Conservation (phyloP, 2,797 vertebrate genomes). For the Parauchenoglanis ngamensis region DNA sequence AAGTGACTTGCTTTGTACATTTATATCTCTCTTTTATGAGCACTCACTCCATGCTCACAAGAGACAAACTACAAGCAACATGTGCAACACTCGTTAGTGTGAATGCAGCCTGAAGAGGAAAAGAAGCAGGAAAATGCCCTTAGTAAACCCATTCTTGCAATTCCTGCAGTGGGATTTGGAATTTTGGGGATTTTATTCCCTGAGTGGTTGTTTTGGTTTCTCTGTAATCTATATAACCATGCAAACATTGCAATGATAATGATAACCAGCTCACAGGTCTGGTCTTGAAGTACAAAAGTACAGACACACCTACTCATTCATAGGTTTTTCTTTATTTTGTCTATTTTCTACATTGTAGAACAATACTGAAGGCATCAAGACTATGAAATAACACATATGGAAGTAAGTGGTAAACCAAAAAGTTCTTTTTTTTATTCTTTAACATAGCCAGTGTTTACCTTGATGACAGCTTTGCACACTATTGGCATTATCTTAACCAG, state of each 20-base stretch:
- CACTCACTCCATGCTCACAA: not conserved
- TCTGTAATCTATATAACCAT: not conserved
- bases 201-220: not conserved
- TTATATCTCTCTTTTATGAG: not conserved
- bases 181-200: not conserved
- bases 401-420: no score
- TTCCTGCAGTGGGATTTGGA: not conserved
- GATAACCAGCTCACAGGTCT: not conserved
- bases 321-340: no score
- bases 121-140: not conserved
- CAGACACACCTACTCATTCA: no score
- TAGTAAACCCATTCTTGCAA: not conserved
- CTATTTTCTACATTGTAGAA: no score
- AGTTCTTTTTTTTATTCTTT: no score
- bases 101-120: not conserved
- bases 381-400: no score
- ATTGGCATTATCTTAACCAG: no score
- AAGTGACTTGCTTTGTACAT: not conserved
- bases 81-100: not conserved
- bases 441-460: no score
- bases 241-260: not conserved
- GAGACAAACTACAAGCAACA: conserved; percentile 6
- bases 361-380: no score
- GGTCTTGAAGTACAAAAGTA: not conserved
- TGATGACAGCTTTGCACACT: no score